These are phyloP conservation scores for Xanthorhoe designata DNA, from an alignment of 2,888 invertebrate species.

Conservation along the genomic window DNA sequence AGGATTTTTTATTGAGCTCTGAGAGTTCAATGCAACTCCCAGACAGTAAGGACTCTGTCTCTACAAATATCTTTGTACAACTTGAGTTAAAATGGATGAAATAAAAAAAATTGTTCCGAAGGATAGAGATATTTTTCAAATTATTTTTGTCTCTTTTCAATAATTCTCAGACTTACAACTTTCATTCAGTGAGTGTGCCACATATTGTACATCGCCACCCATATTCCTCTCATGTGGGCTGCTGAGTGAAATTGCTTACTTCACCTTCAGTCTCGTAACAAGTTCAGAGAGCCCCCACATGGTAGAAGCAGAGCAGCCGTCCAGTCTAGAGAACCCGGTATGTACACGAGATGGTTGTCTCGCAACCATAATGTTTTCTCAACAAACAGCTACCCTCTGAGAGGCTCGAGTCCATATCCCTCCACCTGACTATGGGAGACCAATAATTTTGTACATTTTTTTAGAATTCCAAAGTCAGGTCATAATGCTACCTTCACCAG, in stretches of 20 bases:
- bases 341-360: slow-evolving; percentile 66
- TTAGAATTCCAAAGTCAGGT: slow-evolving; percentile 36
- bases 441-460: slow-evolving; percentile 9
- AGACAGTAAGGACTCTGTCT: no score
- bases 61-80: no score
- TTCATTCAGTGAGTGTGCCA: slow-evolving; percentile 57
- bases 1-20: no score
- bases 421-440: slow-evolving; percentile 34
- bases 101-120: no score
- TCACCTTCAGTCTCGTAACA: slow-evolving; percentile 55
- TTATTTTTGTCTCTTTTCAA: not conserved
- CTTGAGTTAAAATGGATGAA: no score
- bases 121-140: not conserved
- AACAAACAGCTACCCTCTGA: slow-evolving; percentile 68
- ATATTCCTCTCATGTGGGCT: slow-evolving; percentile 67
- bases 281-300: slow-evolving; percentile 68
- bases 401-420: slow-evolving; percentile 57
- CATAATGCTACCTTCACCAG: slow-evolving; percentile 49
- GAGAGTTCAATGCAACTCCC: no score
- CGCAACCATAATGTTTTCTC: slow-evolving; percentile 77
- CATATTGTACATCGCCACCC: slow-evolving; percentile 68
- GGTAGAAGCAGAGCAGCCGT: slow-evolving; percentile 60
- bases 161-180: slow-evolving; percentile 31
- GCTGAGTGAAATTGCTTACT: slow-evolving; percentile 65
- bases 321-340: slow-evolving; percentile 80